Evolutionary conservation across 2,888 invertebrate genomes (phyloP).

Genomic region (Cryptocheilus praepositus): DNA sequence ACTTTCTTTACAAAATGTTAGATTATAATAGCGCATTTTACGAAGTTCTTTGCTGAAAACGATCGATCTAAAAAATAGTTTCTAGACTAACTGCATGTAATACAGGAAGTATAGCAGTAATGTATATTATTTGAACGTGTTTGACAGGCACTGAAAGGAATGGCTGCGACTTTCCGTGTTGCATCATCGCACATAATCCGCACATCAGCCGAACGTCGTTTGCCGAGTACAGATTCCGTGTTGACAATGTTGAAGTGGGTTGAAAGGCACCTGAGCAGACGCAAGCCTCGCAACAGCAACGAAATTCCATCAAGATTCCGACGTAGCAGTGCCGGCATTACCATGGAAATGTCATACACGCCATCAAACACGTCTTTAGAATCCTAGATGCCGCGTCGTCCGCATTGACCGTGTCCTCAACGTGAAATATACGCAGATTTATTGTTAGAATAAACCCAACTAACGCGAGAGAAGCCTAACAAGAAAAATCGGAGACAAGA

Average conservation of each 20-base stretch:
- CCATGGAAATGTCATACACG: conserved; percentile 86
- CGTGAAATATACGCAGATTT: neutral
- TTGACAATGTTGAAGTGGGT: conserved; percentile 94
- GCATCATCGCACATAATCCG: conserved; percentile 89
- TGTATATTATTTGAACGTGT: conserved; percentile 13
- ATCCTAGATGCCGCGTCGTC: conserved; percentile 44
- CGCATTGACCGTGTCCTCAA: neutral
- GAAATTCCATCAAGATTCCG: conserved; percentile 66
- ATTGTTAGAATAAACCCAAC: neutral
- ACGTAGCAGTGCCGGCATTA: conserved; percentile 82
- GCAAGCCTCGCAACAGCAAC: conserved; percentile 80
- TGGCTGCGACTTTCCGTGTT: conserved; percentile 94
- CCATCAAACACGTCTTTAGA: conserved; percentile 58
- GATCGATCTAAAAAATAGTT: no score
- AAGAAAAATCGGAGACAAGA: conserved; percentile 21
- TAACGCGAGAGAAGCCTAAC: conserved; percentile 12
- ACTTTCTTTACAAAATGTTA: no score
- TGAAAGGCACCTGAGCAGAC: conserved; percentile 87
- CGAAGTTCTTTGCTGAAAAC: no score
- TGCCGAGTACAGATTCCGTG: conserved; percentile 92
- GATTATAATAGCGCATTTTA: no score
- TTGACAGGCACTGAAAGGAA: conserved; percentile 90
- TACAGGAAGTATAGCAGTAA: no score
- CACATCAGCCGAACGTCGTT: conserved; percentile 89
- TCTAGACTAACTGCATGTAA: no score